Conservation (phyloP, 2,888 invertebrate species). For the Steinernema scapterisci region DNA sequence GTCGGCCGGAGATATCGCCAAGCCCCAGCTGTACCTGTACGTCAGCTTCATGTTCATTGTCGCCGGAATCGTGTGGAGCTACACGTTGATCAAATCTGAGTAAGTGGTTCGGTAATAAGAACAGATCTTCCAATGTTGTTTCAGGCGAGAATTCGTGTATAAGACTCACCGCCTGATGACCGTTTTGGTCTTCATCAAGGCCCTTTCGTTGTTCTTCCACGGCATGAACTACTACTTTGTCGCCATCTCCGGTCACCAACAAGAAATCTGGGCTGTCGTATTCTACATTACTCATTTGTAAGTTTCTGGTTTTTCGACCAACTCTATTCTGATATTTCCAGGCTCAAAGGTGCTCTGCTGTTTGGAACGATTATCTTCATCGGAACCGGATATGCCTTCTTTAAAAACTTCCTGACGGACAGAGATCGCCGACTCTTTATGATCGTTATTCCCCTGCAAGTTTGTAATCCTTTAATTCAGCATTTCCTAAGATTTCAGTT, state of each 20-base stretch:
- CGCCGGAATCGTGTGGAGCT: slow-evolving; percentile 90
- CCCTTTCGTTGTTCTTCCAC: slow-evolving; percentile 84
- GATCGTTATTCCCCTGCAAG: slow-evolving; percentile 94
- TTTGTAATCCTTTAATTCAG: slow-evolving; percentile 66
- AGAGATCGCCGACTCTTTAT: slow-evolving; percentile 95
- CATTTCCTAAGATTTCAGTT: background rate
- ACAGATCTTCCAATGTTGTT: background rate
- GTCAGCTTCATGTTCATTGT: slow-evolving; percentile 86
- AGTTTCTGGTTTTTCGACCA: slow-evolving; percentile 69
- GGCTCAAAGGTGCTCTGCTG: slow-evolving; percentile 85
- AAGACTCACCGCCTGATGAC: slow-evolving; percentile 97
- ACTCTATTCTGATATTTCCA: slow-evolving; percentile 67
- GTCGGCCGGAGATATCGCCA: slow-evolving; percentile 83
- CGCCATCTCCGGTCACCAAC: slow-evolving; percentile 86
- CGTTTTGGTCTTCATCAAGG: slow-evolving; percentile 77
- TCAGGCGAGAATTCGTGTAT: slow-evolving; percentile 74
- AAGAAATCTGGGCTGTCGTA: slow-evolving; percentile 95
- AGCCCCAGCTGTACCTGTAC: slow-evolving; percentile 88
- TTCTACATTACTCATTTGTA: slow-evolving; percentile 96
- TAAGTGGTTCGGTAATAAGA: slow-evolving; percentile 52
- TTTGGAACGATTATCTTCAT: slow-evolving; percentile 94
- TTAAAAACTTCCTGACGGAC: slow-evolving; percentile 89
- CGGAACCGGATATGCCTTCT: slow-evolving; percentile 98
- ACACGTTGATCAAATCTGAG: slow-evolving; percentile 77
- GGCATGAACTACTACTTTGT: slow-evolving; percentile 83